Base-by-base conservation (phyloP, 2,888 invertebrate species). In the Spodoptera littoralis region DNA sequence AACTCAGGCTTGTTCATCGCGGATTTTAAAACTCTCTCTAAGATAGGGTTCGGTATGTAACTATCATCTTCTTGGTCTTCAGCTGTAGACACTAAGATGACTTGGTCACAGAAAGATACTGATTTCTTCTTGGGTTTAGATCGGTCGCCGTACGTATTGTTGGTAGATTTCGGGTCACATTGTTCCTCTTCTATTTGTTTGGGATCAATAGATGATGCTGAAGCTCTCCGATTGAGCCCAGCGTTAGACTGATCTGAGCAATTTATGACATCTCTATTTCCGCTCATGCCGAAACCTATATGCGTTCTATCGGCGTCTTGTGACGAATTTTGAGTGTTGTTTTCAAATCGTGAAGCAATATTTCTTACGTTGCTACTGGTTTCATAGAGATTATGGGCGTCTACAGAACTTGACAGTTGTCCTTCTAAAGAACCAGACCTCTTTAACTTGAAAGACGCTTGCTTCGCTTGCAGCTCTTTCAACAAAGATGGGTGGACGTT, bases 31-130 rank as follows among this genome's bases (percentile, higher is more conserved):
- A 98, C 98, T 62, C 98, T 95, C 87, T 98, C 98, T 74, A 98
- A 90, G 64, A 98, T 98, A 0, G 98, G 98, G 92, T 98, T 98
- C 0, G 98, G 98, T 82, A 98, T 98, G 83, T 98, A 98, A 78
- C 97, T 97, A 70, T 98, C 98, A 69, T 98, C 98, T 89, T 98
- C 98, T 83, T 98, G 97, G 80, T 98, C 98, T 82, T 98, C 98
- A 0, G 98, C 98, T 1, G 98, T 98, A 4, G 98, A 98, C 11
- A 98, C 98, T 60, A 98, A 92, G 69, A 98, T 98, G 0, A 99
- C 98, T 91, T 98, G 98, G 88, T 98, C 98, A 84, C 98, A 98
- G 90, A 99, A 99, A 0, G 98, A 98, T 4, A 99, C 99, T 63
- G 98, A 98, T 89, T 99, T 99, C 95, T 98, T 98, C 86, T 98